These are phyloP conservation scores for Meles meles DNA, from an alignment of 2,113 vertebrate species.

Conservation along the genomic window DNA sequence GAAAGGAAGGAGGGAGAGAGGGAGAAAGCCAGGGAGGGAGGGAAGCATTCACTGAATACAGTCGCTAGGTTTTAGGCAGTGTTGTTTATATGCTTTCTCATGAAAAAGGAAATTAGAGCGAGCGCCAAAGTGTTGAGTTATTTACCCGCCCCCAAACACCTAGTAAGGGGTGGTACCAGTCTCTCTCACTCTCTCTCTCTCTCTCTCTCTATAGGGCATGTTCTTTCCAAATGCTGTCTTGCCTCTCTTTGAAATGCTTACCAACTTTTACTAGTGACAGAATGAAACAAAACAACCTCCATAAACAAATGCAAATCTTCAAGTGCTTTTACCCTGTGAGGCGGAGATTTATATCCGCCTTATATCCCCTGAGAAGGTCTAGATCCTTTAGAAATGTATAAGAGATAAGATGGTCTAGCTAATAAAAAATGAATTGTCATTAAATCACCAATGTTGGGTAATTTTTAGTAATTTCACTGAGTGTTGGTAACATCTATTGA, in stretches of 20 bases:
- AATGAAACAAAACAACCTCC: neutral
- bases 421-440: neutral
- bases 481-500: neutral
- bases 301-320: neutral
- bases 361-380: neutral
- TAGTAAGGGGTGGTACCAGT: fast-evolving
- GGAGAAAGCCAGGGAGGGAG: fast-evolving
- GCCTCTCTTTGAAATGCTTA: neutral
- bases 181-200: neutral
- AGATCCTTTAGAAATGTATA: neutral
- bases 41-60: neutral
- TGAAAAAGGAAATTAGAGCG: neutral
- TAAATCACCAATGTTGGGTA: neutral
- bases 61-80: neutral
- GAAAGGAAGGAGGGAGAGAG: neutral
- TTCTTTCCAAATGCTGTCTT: neutral
- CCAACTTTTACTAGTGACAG: neutral
- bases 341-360: neutral
- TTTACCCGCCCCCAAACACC: neutral
- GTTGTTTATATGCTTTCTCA: neutral
- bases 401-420: neutral
- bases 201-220: fast-evolving
- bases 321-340: neutral
- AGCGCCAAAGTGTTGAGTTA: fast-evolving
- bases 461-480: neutral